Conservation (phyloP, 2,888 invertebrate genomes). For the Baccha elongata region DNA sequence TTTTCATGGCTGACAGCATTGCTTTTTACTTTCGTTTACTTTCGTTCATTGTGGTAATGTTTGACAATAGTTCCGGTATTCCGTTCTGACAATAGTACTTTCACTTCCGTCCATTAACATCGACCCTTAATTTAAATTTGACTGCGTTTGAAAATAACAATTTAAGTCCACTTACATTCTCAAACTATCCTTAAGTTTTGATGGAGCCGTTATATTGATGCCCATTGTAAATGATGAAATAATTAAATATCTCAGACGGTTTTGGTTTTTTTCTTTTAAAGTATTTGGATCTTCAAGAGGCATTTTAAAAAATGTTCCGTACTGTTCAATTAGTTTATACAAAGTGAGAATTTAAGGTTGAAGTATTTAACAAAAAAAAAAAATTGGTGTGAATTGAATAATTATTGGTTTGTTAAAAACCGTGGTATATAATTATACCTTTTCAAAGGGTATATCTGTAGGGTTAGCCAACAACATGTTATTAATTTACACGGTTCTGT, state of each 20-base stretch:
- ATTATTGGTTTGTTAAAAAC: background rate
- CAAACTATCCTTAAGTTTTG: constrained; percentile 5
- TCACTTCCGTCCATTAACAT: no score
- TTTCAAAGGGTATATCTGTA: background rate
- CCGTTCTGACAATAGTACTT: no score
- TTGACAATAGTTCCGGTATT: no score
- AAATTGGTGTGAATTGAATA: background rate
- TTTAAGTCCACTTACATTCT: constrained; percentile 17
- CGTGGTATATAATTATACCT: background rate
- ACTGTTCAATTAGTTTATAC: background rate
- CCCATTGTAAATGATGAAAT: constrained; percentile 35
- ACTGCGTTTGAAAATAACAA: background rate
- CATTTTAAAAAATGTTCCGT: constrained; percentile 19
- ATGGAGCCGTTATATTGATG: constrained; percentile 45
- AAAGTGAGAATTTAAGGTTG: constrained; percentile 12
- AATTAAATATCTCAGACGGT: constrained; percentile 25
- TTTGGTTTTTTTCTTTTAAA: constrained; percentile 37
- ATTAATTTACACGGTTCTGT: background rate
- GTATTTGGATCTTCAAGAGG: constrained; percentile 31
- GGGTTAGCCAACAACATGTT: background rate
- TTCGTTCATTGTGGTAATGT: no score
- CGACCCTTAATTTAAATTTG: background rate
- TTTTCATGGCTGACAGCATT: no score
- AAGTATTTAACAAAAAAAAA: no score
- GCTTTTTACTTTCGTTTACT: no score